Conservation (phyloP, 2,888 invertebrate species). For the Caenorhabditis drosophilae region DNA sequence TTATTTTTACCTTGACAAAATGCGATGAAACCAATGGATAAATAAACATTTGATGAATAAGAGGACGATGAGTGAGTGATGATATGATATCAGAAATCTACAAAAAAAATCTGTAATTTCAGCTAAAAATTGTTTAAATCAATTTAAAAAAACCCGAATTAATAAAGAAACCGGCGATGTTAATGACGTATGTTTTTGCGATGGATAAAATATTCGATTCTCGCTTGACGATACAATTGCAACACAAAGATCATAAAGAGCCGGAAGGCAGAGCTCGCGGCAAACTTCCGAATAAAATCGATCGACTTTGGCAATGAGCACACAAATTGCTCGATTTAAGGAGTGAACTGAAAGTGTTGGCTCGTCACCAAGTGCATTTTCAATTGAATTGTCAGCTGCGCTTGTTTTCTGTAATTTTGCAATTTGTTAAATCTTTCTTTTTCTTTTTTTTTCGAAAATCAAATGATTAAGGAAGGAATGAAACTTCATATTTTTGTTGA, state of each 20-base stretch:
- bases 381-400: conserved; percentile 39
- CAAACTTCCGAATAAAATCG: conserved; percentile 87
- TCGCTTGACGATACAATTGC: conserved; percentile 86
- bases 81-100: conserved; percentile 46
- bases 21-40: conserved; percentile 92
- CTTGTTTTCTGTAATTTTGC: conserved; percentile 32
- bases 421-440: no score
- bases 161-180: conserved; percentile 45
- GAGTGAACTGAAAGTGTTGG: conserved; percentile 35
- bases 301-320: conserved; percentile 86
- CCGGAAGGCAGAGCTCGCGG: conserved; percentile 82
- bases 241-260: conserved; percentile 82
- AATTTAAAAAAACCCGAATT: conserved; percentile 16
- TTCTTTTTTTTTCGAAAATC: no score
- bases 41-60: conserved; percentile 84
- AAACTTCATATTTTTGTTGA: no score
- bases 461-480: no score
- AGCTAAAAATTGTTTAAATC: background rate
- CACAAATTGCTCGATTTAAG: conserved; percentile 80
- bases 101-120: conserved; percentile 1
- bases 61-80: conserved; percentile 52
- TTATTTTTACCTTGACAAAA: conserved; percentile 90
- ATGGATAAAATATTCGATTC: conserved; percentile 76
- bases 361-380: conserved; percentile 45
- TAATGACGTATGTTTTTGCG: conserved; percentile 37